A percentile compares a stretch with the other conserved stretches of the same genome.
Conservation (phyloP, 2,797 vertebrate genomes). For the Pipistrellus pygmaeus region DNA sequence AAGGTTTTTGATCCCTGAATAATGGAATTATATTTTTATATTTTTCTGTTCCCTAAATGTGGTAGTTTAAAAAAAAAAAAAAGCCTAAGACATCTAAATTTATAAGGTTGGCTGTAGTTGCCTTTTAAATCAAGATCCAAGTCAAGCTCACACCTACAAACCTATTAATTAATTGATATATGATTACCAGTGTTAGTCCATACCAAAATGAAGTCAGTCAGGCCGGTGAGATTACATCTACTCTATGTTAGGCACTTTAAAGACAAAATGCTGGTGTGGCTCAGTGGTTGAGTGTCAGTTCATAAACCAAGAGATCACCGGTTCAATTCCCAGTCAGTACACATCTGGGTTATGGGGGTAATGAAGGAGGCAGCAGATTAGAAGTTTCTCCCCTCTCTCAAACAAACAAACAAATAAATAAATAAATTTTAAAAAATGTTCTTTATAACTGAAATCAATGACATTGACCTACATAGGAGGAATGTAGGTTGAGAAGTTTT, state of each 20-base stretch:
- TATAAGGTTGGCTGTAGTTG: not conserved
- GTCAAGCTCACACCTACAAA: not conserved
- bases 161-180: not conserved
- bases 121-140: conserved; percentile 48
- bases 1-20: not conserved
- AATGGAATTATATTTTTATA: conserved; percentile 6
- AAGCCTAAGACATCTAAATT: conserved; percentile 36
- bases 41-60: conserved; percentile 48
- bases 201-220: not conserved
- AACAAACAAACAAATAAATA: no score
- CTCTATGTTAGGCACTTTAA: not conserved
- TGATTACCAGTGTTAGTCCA: not conserved
- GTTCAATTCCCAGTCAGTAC: no score
- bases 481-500: not conserved
- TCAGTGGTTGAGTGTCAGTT: no score
- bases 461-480: not conserved
- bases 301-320: no score
- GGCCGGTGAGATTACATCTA: not conserved
- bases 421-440: not conserved
- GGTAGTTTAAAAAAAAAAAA: conserved; percentile 41
- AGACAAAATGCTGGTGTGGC: not conserved
- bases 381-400: no score
- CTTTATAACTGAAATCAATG: conserved; percentile 22
- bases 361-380: no score
- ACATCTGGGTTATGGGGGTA: no score